These are phyloP conservation scores for Gopherus flavomarginatus DNA, from an alignment of 2,113 vertebrate species.

Conservation along the genomic window DNA sequence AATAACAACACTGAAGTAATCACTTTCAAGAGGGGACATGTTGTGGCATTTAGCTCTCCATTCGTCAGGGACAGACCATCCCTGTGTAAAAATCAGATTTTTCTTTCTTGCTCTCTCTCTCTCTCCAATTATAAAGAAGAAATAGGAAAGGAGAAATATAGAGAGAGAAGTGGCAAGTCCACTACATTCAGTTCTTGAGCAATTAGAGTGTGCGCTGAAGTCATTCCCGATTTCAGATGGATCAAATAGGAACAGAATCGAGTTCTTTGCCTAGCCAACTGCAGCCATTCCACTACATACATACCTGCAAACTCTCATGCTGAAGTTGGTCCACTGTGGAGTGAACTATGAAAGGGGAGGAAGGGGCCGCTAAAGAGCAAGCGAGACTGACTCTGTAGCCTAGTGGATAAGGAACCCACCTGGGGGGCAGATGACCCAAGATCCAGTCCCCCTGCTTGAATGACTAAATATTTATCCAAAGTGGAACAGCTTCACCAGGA, in stretches of 20 bases:
- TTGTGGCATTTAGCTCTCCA: background rate
- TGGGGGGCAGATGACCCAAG: too few relatives aligned
- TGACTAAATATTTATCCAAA: too few relatives aligned
- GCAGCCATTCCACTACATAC: background rate
- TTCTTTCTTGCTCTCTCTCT: background rate
- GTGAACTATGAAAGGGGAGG: too few relatives aligned
- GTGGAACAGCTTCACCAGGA: too few relatives aligned
- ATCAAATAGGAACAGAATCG: background rate
- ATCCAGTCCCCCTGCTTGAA: too few relatives aligned
- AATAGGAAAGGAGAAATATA: rapidly evolving
- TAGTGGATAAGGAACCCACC: too few relatives aligned
- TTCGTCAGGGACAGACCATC: background rate
- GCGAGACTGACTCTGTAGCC: too few relatives aligned
- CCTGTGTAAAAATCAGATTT: background rate
- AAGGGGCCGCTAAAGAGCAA: too few relatives aligned
- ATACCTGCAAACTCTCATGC: too few relatives aligned
- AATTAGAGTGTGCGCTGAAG: background rate
- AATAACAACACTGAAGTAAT: background rate
- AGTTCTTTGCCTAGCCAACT: background rate
- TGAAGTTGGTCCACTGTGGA: too few relatives aligned
- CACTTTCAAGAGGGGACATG: background rate
- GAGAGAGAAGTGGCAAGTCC: background rate
- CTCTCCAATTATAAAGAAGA: background rate
- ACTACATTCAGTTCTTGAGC: background rate
- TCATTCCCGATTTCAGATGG: background rate